Base-by-base conservation (phyloP, 2,113 vertebrate genomes). In the Kryptolebias marmoratus region DNA sequence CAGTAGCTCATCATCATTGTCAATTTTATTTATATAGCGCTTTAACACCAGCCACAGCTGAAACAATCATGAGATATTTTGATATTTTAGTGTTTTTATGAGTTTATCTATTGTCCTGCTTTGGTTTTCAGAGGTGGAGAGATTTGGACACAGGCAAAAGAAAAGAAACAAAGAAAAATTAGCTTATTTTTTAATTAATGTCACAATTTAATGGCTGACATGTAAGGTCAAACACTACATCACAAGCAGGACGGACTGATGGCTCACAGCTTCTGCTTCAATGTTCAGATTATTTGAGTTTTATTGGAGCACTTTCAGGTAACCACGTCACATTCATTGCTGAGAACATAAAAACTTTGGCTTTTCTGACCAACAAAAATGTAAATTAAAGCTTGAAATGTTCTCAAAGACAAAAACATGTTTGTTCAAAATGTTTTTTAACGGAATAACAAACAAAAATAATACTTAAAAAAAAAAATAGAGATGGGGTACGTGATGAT, bases 301-400 rank as follows among this genome's bases (percentile, higher is more conserved):
- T 64, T 68, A 47, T 32, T 47, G 5, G n/a, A 60, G 64, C 52
- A 57, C 27, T 15, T 78, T 3, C 6, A 55, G 15, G 44, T 8
- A 70, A 49, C 2, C 59, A 62, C 39, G 42, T 57, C 10, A 48
- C 11, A 52, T 30, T 65, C 2, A 16, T 22, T 16, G 11, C 8
- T 32, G 8, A 73, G 14, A 79, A 31, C 58, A 73, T 50, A 27
- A 15, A 53, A 50, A 39, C 30, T 79, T 71, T 59, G 44, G 45
- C 13, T 22, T 73, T 74, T 47, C 10, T 63, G n/a, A 81, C 6
- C 39, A 42, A 32, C 28, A 31, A 27, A 8, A 32, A 48, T 32
- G 9, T 31, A 9, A 8, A n/a, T 36, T 36, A 36, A 18, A 49
- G 45, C 15, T 15, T 47, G 1, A 22, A 42, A 13, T 22, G 5